A percentile compares a stretch with the other conserved stretches of the same genome.
Evolutionary conservation across 2,113 vertebrate species (phyloP).

Genomic region (Psophia crepitans): DNA sequence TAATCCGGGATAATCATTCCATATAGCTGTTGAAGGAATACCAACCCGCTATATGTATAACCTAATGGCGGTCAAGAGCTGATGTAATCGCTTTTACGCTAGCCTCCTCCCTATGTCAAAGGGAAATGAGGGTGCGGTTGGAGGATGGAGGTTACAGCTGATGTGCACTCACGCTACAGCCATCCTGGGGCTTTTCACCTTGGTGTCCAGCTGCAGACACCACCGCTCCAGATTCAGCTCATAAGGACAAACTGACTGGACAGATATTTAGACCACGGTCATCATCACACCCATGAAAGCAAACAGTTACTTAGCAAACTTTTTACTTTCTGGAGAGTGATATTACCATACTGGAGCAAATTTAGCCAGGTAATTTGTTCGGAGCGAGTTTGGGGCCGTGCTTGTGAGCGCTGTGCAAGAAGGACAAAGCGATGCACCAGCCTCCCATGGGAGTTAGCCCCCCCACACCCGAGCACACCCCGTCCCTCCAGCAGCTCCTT

Average conservation of each 20-base stretch:
- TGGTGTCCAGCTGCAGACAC: not conserved
- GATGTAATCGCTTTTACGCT: not conserved
- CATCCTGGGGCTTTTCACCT: not conserved
- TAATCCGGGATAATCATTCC: not conserved
- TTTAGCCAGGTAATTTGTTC: not conserved
- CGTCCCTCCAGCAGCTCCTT: not conserved
- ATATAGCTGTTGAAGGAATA: not conserved
- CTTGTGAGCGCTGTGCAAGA: not conserved
- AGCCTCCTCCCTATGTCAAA: not conserved
- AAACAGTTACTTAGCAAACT: not conserved
- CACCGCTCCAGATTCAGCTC: not conserved
- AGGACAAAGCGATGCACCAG: accelerated
- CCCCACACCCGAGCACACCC: accelerated
- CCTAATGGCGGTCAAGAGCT: not conserved
- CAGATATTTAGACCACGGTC: not conserved
- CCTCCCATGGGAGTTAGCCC: accelerated
- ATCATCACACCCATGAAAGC: not conserved
- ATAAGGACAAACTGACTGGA: not conserved
- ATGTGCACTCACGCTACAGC: not conserved
- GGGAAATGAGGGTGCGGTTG: not conserved
- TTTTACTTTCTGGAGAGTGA: not conserved
- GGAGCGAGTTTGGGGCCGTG: accelerated
- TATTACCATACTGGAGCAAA: too few species aligned
- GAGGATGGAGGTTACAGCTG: not conserved
- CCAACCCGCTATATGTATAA: not conserved